Evolutionary conservation across 2,888 invertebrate genomes (phyloP).

Genomic region (Mythimna albipuncta): DNA sequence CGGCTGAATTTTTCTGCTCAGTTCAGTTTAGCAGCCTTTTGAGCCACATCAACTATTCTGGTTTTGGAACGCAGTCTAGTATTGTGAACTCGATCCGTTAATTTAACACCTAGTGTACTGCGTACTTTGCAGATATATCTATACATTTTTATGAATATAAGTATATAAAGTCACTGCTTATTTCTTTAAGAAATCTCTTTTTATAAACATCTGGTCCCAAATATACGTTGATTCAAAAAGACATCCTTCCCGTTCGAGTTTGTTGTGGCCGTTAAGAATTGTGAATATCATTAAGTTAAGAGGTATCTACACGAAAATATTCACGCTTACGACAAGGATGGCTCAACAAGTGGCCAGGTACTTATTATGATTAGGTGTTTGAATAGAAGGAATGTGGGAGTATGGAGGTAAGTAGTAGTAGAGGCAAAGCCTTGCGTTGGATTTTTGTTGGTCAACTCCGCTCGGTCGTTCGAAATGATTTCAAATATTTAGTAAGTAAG

Average conservation of each 20-base stretch:
- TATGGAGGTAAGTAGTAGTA: conserved; percentile 24
- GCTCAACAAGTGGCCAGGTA: conserved; percentile 56
- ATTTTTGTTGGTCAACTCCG: conserved; percentile 7
- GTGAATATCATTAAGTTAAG: conserved; percentile 44
- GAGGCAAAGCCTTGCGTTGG: conserved; percentile 26
- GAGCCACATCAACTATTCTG: too few relatives aligned
- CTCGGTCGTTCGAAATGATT: conserved; percentile 10
- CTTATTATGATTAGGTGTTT: conserved; percentile 61
- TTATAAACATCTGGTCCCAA: not conserved
- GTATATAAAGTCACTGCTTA: not conserved
- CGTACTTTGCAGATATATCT: not conserved
- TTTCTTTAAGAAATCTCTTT: conserved; percentile 6
- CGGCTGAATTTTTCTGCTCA: too few relatives aligned
- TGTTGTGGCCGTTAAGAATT: conserved; percentile 25
- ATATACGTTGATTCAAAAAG: not conserved
- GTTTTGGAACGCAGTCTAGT: too few relatives aligned
- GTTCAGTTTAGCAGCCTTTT: too few relatives aligned
- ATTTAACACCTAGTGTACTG: too few relatives aligned
- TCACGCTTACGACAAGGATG: conserved; percentile 34
- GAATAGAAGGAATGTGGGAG: conserved; percentile 42
- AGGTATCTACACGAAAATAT: conserved; percentile 39
- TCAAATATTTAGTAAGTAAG: conserved; percentile 9
- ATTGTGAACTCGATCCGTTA: too few relatives aligned
- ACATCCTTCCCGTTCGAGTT: conserved; percentile 15
- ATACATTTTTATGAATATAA: not conserved